Base-by-base conservation (phyloP, 2,113 vertebrate species). In the Istiophorus platypterus region DNA sequence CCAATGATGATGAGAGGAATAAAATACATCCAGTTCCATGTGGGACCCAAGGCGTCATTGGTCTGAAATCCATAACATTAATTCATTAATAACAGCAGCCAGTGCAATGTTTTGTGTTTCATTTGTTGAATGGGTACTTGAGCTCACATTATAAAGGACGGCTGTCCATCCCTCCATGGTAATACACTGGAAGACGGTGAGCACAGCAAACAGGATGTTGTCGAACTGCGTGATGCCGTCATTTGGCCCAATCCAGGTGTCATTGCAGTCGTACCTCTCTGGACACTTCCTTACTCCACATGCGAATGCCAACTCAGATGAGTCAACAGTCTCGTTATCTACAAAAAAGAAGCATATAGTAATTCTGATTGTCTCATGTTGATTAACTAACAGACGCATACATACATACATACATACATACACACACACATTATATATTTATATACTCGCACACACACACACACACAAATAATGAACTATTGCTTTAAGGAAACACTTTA, bases 161-260 rank as follows among this genome's bases (percentile, higher is more conserved):
- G 98, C 98, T 5, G 98, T 99, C 98, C 98, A 99, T 41, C 98
- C 98, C 91, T 99, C 98, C 98, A 99, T 99, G 86, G 98, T 99
- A 85, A 99, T 99, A 67, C 98, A 99, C 94, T 99, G 98, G 94
- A 99, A 99, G 78, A 99, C 98, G 26, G 98, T 99, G 89, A 99
- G 96, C 90, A 99, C 99, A 4, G 98, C 98, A 90, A 99, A 99
- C 72, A 98, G 96, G 95, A 99, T 99, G 92, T 99, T 99, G 94
- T 99, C 98, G 0, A 99, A 99, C 94, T 99, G 98, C 64, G 98
- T 99, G 92, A 99, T 99, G 93, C 98, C 98, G 47, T 97, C 97
- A 0, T 99, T 99, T 0, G 98, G 98, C 42, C 98, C 98, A 47
- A 96, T 96, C 98, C 98, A 99, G 84, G 96, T 96, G 66, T 96